Base-by-base conservation (phyloP, 1,140 invertebrate species). In the Hermetia illucens region DNA sequence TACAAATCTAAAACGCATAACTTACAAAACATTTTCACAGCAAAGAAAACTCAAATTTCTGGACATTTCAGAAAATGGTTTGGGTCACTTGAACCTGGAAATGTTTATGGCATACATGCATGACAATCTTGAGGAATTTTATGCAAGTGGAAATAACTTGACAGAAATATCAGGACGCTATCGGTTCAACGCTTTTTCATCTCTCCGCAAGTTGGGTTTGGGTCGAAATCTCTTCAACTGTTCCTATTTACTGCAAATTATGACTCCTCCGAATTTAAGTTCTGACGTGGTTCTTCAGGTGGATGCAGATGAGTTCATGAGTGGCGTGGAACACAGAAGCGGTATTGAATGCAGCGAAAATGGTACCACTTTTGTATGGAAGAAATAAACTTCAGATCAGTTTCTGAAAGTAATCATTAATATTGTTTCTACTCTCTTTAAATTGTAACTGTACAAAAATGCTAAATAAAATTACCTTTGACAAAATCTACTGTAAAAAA, bases 21-120 rank as follows among this genome's bases (percentile, higher is more conserved):
- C 48, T 3, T 60, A 52, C 12, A 56, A 56, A 19, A 59, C 58
- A 48, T 54, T 60, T 42, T 55, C 56, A 8, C 55, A 58, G 25
- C 40, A 43, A 12, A 49, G 41, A 13, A 44, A 44, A 22, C 35
- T 60, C 5, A 55, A 59, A 34, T 45, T 41, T 13, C 44, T 60
- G 4, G 54, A 60, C 15, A 32, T 60, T 24, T 51, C 56, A 0
- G 58, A 51, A 29, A 60, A 60, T 38, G 59, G 59, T 34, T 34
- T 60, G 19, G 54, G 45, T 21, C 38, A 31, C 16, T 45, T 60
- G 15, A 59, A 60, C 44, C 36, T 60, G 45, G 51, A 60, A 32
- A 36, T 60, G 5, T 60, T 60, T 41, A 49, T 57, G 36, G 56
- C 57, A 10, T 55, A 59, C 25, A 17, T 59, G 21, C 38, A n/a